Percentiles rank a stretch among this genome's conserved stretches.
Evolutionary conservation across 2,888 invertebrate species (phyloP).

Genomic region (Eristalis arbustorum): DNA sequence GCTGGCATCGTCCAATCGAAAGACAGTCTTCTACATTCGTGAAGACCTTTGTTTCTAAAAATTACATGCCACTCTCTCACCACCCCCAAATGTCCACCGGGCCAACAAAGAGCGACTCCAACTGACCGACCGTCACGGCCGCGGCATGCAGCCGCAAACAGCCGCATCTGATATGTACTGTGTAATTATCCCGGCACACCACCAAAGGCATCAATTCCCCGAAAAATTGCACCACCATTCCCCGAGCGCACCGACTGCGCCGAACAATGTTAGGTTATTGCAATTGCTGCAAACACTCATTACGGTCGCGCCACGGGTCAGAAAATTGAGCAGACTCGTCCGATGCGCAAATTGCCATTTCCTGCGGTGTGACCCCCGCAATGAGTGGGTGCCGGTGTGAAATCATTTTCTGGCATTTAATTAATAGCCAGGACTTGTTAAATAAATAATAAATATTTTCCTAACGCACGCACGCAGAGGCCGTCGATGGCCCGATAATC

Average conservation of each 20-base stretch:
- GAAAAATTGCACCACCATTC: background rate
- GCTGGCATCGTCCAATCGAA: no score
- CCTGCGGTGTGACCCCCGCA: background rate
- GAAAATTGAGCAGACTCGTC: slow-evolving; percentile 1
- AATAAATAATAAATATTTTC: slow-evolving; percentile 57
- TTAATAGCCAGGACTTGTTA: slow-evolving; percentile 49
- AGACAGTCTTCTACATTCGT: no score
- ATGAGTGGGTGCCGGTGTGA: background rate
- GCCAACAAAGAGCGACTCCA: background rate
- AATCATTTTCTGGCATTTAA: slow-evolving; percentile 41
- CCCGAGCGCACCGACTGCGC: background rate
- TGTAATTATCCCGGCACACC: background rate
- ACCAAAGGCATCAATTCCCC: background rate
- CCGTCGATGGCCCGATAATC: background rate
- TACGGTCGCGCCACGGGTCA: slow-evolving; percentile 10
- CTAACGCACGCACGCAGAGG: background rate
- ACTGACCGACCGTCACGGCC: background rate
- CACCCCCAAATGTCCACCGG: no score
- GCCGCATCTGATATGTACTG: background rate
- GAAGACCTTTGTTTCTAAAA: no score
- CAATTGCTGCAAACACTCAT: slow-evolving; percentile 11
- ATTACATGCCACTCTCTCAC: no score
- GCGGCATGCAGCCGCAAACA: background rate
- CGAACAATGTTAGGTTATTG: slow-evolving; percentile 14
- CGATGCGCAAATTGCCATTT: background rate